A percentile compares a stretch with the other conserved stretches of the same genome.
Conservation (phyloP, 2,113 vertebrate species). For the Indri indri region DNA sequence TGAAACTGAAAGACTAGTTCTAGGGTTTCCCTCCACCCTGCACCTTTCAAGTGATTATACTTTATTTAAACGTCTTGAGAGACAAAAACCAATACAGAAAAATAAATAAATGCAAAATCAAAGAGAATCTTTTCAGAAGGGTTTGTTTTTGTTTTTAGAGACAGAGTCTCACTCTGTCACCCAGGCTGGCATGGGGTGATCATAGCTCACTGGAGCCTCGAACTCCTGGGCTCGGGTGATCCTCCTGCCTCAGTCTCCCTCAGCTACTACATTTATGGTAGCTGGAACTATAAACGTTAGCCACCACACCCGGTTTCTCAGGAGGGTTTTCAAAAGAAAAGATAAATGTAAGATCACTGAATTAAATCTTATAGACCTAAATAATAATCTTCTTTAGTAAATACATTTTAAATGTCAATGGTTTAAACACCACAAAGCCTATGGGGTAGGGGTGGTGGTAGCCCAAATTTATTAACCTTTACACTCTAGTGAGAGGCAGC, state of each 20-base stretch:
- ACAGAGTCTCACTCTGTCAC: no score
- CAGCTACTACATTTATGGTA: no score
- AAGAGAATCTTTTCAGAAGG: not conserved
- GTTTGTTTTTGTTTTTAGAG: no score
- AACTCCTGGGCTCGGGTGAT: no score
- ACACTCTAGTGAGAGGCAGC: not conserved
- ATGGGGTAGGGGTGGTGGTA: no score
- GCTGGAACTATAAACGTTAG: no score
- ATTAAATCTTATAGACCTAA: not conserved
- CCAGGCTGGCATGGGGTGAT: no score
- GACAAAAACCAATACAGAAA: not conserved
- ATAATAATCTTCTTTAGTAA: not conserved
- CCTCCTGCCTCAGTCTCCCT: no score
- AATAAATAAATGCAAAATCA: not conserved
- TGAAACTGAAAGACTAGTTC: not conserved
- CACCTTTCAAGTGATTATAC: not conserved
- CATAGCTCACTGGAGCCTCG: no score
- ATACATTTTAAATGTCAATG: not conserved
- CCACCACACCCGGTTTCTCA: not conserved
- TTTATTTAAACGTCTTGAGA: not conserved
- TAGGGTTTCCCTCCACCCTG: not conserved
- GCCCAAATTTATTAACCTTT: not conserved
- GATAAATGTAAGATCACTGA: not conserved
- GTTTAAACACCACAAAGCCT: not conserved
- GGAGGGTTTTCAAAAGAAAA: constrained; percentile 43